Percentiles rank a stretch among this genome's conserved stretches.
Evolutionary conservation across 2,113 vertebrate genomes (phyloP).

Genomic region (Helogale parvula): DNA sequence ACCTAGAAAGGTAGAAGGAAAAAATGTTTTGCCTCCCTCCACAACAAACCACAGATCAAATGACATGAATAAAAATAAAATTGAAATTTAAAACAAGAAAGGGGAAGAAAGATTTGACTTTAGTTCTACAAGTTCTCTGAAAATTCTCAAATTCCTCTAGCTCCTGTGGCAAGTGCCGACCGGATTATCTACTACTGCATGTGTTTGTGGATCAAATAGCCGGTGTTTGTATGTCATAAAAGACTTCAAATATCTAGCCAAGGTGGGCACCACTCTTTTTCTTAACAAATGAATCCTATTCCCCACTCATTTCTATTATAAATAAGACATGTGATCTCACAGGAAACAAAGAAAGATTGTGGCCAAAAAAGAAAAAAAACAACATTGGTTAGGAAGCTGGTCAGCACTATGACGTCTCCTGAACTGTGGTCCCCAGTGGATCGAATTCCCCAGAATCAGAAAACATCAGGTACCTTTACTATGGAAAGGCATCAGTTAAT

Average conservation of each 20-base stretch:
- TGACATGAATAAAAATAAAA: conserved; percentile 60
- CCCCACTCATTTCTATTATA: background rate
- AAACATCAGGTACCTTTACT: background rate
- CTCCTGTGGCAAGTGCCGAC: background rate
- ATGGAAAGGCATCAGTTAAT: background rate
- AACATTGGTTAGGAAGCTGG: background rate
- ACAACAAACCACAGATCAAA: conserved; percentile 61
- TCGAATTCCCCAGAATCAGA: background rate
- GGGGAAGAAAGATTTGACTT: background rate
- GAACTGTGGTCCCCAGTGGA: background rate
- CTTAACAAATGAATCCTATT: background rate
- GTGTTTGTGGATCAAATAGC: conserved; percentile 7
- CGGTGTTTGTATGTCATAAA: background rate
- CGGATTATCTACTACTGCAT: background rate
- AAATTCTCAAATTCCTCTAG: background rate
- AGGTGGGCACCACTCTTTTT: background rate
- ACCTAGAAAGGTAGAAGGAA: background rate
- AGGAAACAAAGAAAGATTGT: background rate
- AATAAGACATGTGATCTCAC: background rate
- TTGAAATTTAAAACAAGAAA: conserved; percentile 43
- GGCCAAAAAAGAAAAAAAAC: background rate
- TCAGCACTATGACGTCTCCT: background rate
- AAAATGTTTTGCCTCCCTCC: background rate
- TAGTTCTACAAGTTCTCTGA: conserved; percentile 20
- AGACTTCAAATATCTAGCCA: conserved; percentile 15